Evolutionary conservation across 2,888 invertebrate species (phyloP), one percentile per base, ranked within the genome.

Genomic region (Eupeodes latifasciatus): DNA sequence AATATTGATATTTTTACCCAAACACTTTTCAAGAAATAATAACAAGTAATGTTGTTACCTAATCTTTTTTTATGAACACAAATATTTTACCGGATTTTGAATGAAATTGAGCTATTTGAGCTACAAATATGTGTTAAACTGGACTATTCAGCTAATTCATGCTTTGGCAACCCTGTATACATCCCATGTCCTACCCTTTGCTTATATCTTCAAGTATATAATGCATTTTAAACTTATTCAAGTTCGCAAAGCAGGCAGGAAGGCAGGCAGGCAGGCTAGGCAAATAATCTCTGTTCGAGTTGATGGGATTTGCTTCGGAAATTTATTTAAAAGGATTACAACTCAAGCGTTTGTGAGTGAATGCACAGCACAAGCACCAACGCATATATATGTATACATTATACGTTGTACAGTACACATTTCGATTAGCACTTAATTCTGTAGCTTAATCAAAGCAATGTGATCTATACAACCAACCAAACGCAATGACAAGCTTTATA

Each of bases 271-370:
- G 27, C 27, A 2, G 27, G 27, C 27, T 2, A 34, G 71, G 11
- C 14, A 49, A 51, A 69, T 82, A 82, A 86, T 82, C 82, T 71
- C 55, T 57, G 19, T 57, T 72, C 53, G 53, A 53, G 53, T 78
- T 44, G 51, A 14, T 74, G 55, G 82, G 77, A 78, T 77, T 81
- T 81, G 85, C 64, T 44, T 40, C 71, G 77, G 62, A 53, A 74
- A 81, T 88, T 85, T 81, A 78, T 85, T 75, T 81, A 61, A 81
- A 88, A 88, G 88, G 81, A 88, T 81, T 88, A 85, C 83, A 72
- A 72, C 51, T 27, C 64, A 61, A 19, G 79, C 79, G 59, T 53
- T 67, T 57, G 74, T 16, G 62, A 47, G 27, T 61, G 40, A 53
- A 64, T n/a, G 59, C 69, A 77, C 53, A 49, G 5, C 4, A 14